phyloP scores from a whole-genome alignment of 1,140 invertebrate species.

The Hypsibius dujardini region DNA sequence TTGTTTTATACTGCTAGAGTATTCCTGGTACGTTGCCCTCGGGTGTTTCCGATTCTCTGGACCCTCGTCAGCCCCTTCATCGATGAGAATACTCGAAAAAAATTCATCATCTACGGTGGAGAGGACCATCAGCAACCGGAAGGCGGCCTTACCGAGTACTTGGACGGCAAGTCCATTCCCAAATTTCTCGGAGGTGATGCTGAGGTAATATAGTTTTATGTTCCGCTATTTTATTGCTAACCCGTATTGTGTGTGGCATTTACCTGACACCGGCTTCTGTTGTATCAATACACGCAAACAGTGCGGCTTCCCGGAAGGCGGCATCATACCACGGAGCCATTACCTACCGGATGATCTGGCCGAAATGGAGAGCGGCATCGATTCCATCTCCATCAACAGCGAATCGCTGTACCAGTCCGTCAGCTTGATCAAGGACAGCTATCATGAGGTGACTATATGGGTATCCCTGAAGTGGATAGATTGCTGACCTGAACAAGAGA shows the following conservation, averaged over 20 bases:
- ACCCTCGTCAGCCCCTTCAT: slow-evolving; percentile 90
- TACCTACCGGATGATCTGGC: slow-evolving; percentile 52
- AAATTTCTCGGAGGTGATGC: slow-evolving; percentile 76
- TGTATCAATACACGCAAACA: slow-evolving; percentile 31
- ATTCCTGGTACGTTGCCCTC: slow-evolving; percentile 64
- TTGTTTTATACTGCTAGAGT: slow-evolving; percentile 34
- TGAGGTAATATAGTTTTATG: slow-evolving; percentile 43
- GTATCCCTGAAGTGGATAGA: no score
- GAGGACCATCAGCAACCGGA: slow-evolving; percentile 52
- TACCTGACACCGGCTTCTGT: background rate
- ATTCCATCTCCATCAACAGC: slow-evolving; percentile 42
- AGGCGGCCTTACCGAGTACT: slow-evolving; percentile 66
- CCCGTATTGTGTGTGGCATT: no score
- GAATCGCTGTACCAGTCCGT: slow-evolving; percentile 54
- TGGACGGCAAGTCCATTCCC: slow-evolving; percentile 64
- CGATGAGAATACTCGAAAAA: slow-evolving; percentile 80
- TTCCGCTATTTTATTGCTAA: no score
- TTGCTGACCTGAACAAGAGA: no score
- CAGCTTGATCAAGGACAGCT: slow-evolving; percentile 46
- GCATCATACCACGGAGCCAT: slow-evolving; percentile 66
- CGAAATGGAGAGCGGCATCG: slow-evolving; percentile 37
- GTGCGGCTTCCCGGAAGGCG: slow-evolving; percentile 65
- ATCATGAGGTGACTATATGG: slow-evolving; percentile 49
- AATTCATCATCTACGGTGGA: slow-evolving; percentile 79
- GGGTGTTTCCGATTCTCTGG: slow-evolving; percentile 92